These are phyloP conservation scores for Caenorhabditis zanzibari DNA, from an alignment of 2,888 invertebrate species.

Conservation along the genomic window DNA sequence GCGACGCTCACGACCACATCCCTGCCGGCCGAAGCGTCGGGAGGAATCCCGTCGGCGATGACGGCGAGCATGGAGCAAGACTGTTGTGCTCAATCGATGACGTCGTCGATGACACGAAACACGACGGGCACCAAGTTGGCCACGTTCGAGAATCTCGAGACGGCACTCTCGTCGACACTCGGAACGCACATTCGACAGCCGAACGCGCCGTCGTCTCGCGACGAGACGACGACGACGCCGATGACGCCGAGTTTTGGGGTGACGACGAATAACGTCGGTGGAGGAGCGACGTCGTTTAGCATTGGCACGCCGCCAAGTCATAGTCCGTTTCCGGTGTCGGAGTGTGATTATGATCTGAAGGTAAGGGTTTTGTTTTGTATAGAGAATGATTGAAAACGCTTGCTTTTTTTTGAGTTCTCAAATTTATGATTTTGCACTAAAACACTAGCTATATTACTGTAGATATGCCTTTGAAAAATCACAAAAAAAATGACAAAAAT, in stretches of 20 bases:
- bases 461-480: too few species aligned
- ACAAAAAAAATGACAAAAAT: too few species aligned
- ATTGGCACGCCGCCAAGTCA: constrained; percentile 71
- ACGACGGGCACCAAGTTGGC: constrained; percentile 66
- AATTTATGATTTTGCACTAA: background rate
- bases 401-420: constrained; percentile 9
- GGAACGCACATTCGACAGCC: constrained; percentile 68
- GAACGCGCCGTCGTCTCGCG: constrained; percentile 65
- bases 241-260: constrained; percentile 45
- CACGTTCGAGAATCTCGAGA: constrained; percentile 73
- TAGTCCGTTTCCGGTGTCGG: constrained; percentile 70
- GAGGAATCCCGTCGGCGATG: constrained; percentile 34
- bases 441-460: too few species aligned
- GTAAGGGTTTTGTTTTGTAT: constrained; percentile 22
- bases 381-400: background rate
- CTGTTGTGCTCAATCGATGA: constrained; percentile 57
- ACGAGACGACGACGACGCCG: constrained; percentile 51
- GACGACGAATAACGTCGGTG: constrained; percentile 18
- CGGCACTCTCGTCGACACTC: constrained; percentile 73
- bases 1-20: constrained; percentile 22
- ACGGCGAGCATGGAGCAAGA: constrained; percentile 54
- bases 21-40: background rate
- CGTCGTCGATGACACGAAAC: constrained; percentile 61
- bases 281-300: constrained; percentile 58
- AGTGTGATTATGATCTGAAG: constrained; percentile 71